Evolutionary conservation across 2,113 vertebrate species (phyloP), one percentile per base, ranked within the genome.

Genomic region (Alosa alosa): DNA sequence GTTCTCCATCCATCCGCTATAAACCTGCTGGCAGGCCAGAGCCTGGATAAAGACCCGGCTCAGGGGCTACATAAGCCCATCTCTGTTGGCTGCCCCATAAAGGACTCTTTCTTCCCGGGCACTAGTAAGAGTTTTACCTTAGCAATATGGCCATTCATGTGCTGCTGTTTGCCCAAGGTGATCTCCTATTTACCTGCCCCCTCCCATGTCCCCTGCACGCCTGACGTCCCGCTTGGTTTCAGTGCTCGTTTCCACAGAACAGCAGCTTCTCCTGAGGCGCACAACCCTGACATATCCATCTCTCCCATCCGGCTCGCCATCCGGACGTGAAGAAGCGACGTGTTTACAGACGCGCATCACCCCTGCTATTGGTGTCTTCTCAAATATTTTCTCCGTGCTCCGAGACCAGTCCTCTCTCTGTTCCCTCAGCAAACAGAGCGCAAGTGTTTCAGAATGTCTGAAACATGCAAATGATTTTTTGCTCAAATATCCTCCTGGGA

Each of bases 81-180:
- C 89, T 93, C 91, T 94, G 92, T 95, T 92, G n/a, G 25, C 64
- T 90, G 84, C 88, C 78, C 82, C 84, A 95, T 92, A 94, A 95
- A 90, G 95, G 88, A 22, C 78, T 83, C 93, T 92, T 94, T 95
- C 90, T 93, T 90, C 57, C 82, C 64, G 81, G 84, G 89, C 87
- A 85, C 89, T 87, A 88, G 84, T 83, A 91, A 87, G 87, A 87
- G 50, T 89, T 88, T 90, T 84, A 88, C 84, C 22, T 81, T 52
- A 88, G 92, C 88, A 90, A 89, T 86, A 88, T 88, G 91, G 87
- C 89, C 88, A 86, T 93, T 94, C 90, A 94, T 90, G 68, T 57
- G 82, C 31, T 6, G 31, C 84, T 94, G 91, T 94, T 94, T 94
- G 89, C 91, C 85, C 85, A 92, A 92, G 90, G 87, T 86, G 85